Evolutionary conservation across 2,113 vertebrate genomes (phyloP), one percentile per base, ranked within the genome.

Genomic region (Theristicus caerulescens): DNA sequence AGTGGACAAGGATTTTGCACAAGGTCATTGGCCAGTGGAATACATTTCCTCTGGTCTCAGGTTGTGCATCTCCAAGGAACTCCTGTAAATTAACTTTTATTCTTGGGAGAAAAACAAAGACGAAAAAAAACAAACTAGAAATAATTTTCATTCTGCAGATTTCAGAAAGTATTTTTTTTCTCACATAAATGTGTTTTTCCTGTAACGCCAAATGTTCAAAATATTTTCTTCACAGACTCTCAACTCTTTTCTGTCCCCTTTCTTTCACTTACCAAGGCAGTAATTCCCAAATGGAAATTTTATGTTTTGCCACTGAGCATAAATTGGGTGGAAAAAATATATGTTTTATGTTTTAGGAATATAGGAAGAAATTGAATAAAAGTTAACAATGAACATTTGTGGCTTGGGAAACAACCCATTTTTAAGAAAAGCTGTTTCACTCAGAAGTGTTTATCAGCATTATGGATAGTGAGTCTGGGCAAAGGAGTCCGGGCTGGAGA

Each of bases 181-280:
- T 31, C 67, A 80, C 38, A 81, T 22, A 31, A 74, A 82, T 36
- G 10, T 81, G 26, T 84, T 93, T 94, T 87, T 76, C 61, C 65
- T 71, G 51, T 71, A 93, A 86, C 2, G 10, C 19, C 77, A 94
- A 96, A 95, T 76, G 77, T 67, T 94, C 73, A 84, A 88, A 95
- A 84, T 95, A 86, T 92, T 94, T 93, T 90, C 82, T 76, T 92
- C 71, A 86, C 64, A 92, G 59, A 40, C 51, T 44, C 24, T 74
- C 42, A 78, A 47, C 4, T 54, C 14, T 13, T 57, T 91, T 90
- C 44, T 88, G 16, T 86, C 40, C 42, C 24, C 21, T 89, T 91
- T 36, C 66, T 88, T 92, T 85, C 61, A 79, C 24, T 85, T 65
- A 47, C 36, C 24, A 69, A 61, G 15, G 5, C 52, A 88, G 24